Evolutionary conservation across 2,797 vertebrate species (phyloP), one percentile per base, ranked within the genome.

Genomic region (Clarias pachynema): DNA sequence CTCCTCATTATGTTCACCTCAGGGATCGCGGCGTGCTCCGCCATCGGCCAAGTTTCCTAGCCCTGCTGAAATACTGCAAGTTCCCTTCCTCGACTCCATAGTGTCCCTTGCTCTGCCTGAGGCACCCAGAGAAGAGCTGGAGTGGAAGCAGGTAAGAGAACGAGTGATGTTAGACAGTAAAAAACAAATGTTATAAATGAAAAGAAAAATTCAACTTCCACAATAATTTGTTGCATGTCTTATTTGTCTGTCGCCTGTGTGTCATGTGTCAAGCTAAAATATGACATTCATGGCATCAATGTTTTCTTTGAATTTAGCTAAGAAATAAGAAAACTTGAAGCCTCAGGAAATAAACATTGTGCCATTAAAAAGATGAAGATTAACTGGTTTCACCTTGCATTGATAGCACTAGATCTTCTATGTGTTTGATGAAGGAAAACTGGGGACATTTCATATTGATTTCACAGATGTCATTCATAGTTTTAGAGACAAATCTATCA

Each of bases 111-210:
- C 92, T 22, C 90, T 89, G 20, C 94, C 94, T 22, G 92, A 84
- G 6, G 90, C 92, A 18, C 90, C 90, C n/a, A 92, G 82, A 15
- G 93, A 91, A 9, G 93, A 94, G 69, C 90, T 90, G 81, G 96
- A 97, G 68, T 97, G 96, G 97, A 97, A 97, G 90, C 97, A 98
- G 93, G 97, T 97, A 72, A 91, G 89, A 37, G 5, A 37, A 37
- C 37, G 37, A 24, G 14, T 26, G 37, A 0, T 68, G 5, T 34
- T 7, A 3, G 5, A 68, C 5, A 34, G 66, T 66, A 34, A 68
- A 31, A 34, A 10, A 34, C 6, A 37, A 37, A 37, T 37, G 5
- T 37, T 34, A 34, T 34, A 18, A 72, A 5, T 12, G 24, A 16
- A 6, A 68, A 34, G 7, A 72, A 24, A n/a, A 44, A 26, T 4